Evolutionary conservation across 2,797 vertebrate species (phyloP).

Genomic region (Pangasius mekongensis): DNA sequence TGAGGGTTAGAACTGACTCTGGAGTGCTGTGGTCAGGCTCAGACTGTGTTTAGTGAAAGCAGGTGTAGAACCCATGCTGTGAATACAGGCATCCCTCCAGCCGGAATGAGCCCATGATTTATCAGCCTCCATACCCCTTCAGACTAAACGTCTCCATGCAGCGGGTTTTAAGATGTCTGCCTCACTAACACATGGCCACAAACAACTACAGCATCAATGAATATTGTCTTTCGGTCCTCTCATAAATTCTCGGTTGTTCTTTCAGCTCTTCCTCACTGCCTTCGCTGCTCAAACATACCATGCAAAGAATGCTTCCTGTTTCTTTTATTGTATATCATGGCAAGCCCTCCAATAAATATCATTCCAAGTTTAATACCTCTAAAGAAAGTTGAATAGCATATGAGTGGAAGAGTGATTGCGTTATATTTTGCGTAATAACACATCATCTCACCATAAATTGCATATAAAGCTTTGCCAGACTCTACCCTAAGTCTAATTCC

Average conservation of each 20-base stretch:
- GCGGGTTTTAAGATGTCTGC: constrained; percentile 36
- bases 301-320: constrained; percentile 11
- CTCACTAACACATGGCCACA: constrained; percentile 9
- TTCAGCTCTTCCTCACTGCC: background rate
- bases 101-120: constrained; percentile 42
- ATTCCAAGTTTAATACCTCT: constrained; percentile 9
- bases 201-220: constrained; percentile 12
- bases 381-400: constrained; percentile 10
- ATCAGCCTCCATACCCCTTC: constrained; percentile 24
- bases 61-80: constrained; percentile 51
- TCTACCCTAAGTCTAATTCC: constrained; percentile 7
- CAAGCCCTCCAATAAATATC: background rate
- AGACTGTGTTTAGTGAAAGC: constrained; percentile 46
- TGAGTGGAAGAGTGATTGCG: background rate
- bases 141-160: constrained; percentile 59
- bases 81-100: constrained; percentile 41
- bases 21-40: constrained; percentile 42
- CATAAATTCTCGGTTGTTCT: background rate
- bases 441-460: background rate
- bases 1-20: constrained; percentile 41
- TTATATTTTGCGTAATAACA: background rate
- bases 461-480: background rate
- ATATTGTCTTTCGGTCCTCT: constrained; percentile 9
- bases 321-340: background rate
- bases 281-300: constrained; percentile 2